Evolutionary conservation across 2,888 invertebrate species (phyloP), one percentile per base, ranked within the genome.

Genomic region (Scaptomyza polygonia): DNA sequence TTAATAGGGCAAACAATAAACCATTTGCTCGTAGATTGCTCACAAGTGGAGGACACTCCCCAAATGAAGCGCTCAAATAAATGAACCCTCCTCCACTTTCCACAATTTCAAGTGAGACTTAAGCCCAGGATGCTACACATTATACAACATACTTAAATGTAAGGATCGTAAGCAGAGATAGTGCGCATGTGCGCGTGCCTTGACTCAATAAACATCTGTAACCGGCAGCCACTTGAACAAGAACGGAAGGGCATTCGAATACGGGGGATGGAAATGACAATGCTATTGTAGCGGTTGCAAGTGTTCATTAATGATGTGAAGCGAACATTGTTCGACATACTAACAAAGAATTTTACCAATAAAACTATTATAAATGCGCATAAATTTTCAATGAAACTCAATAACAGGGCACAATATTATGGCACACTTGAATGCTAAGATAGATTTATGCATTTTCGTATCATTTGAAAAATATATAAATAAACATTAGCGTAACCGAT

Each of bases 121-220:
- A 67, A 65, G 82, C 68, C 39, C 69, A 77, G 88, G 69, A 88
- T 71, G 59, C 45, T 53, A 14, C 49, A 51, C 40, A 45, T 30
- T 12, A 18, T 32, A 32, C 14, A 44, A n/a, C n/a, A n/a, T n/a
- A n/a, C n/a, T n/a, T n/a, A n/a, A 14, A 40, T 57, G n/a, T 21
- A 39, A 49, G 59, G 62, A 77, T 81, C 80, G 49, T 54, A 59
- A 62, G 52, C 59, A 54, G 39, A 39, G 39, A 45, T 47, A 43
- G 25, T 59, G 70, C 74, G 86, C 84, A 79, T 74, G 78, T 82
- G 86, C 86, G 67, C 88, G 87, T 86, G 88, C 79, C 71, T 52
- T 30, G 70, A 64, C 66, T 64, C 54, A 52, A 57, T 49, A 68
- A 81, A 67, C 86, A 83, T 73, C 61, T 77, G 72, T 36, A 48